Conservation (phyloP, 1,140 invertebrate species). For the Holotrichia oblita region DNA sequence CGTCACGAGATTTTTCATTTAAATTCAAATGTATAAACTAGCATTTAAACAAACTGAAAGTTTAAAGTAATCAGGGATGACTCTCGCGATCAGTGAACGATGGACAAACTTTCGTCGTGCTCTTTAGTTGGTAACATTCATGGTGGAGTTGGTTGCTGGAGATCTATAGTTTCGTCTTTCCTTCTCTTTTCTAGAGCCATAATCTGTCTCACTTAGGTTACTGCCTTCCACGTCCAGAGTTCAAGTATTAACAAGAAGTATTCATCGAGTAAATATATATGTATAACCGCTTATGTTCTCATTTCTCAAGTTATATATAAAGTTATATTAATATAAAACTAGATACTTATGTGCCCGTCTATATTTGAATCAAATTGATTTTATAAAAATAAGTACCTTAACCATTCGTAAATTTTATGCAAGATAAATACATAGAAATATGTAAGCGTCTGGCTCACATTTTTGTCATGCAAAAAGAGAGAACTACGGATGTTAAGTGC, state of each 20-base stretch:
- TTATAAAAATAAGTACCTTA: neutral
- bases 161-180: neutral
- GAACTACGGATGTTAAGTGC: too few species aligned
- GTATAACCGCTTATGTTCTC: neutral
- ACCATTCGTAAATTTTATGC: neutral
- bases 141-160: neutral
- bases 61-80: conserved; percentile 32
- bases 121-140: neutral
- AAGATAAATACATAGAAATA: neutral
- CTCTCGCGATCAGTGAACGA: conserved; percentile 16
- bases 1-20: neutral
- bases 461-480: neutral
- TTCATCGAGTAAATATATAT: neutral
- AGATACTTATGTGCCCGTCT: neutral
- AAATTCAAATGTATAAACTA: conserved; percentile 19
- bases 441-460: neutral
- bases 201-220: neutral
- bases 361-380: neutral
- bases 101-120: conserved; percentile 27
- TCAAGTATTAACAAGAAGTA: neutral
- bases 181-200: neutral
- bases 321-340: too few species aligned
- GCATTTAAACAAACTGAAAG: conserved; percentile 34
- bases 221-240: neutral
- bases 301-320: conserved; percentile 3